Conservation (phyloP, 2,888 invertebrate genomes). For the Criorhina ranunculi region DNA sequence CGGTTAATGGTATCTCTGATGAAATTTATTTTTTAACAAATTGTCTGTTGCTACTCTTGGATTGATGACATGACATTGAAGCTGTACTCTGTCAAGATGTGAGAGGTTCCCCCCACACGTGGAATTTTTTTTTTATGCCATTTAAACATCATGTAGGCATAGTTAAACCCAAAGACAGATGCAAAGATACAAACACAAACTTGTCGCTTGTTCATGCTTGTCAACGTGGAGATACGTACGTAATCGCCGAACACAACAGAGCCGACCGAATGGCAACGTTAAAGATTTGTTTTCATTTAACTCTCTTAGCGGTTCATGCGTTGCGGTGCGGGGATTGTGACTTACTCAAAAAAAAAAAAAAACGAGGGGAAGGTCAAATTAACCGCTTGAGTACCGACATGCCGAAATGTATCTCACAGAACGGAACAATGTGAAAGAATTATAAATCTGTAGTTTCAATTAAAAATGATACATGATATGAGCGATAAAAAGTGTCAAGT, state of each 20-base stretch:
- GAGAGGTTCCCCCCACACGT: constrained; percentile 6
- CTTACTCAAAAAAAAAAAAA: constrained; percentile 21
- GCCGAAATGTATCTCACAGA: constrained; percentile 28
- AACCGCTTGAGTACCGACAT: constrained; percentile 31
- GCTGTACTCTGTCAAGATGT: constrained; percentile 8
- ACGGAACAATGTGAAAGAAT: constrained; percentile 12
- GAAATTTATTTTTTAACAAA: constrained; percentile 6
- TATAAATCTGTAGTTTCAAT: constrained; percentile 12
- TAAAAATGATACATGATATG: constrained; percentile 46
- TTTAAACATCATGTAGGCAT: constrained; percentile 26
- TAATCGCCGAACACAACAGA: background rate
- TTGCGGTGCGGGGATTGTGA: constrained; percentile 29
- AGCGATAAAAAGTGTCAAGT: constrained; percentile 49
- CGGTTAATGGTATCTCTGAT: constrained; percentile 5
- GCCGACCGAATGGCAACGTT: constrained; percentile 21
- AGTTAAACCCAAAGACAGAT: constrained; percentile 35
- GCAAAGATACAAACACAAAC: constrained; percentile 27
- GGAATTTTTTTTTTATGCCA: constrained; percentile 15
- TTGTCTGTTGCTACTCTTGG: background rate
- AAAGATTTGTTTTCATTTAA: constrained; percentile 3
- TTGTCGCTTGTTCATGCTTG: constrained; percentile 17
- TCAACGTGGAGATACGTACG: constrained; percentile 15
- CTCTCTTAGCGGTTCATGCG: constrained; percentile 13
- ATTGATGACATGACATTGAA: constrained; percentile 27
- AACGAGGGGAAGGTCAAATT: constrained; percentile 39